phyloP scores from a whole-genome alignment of 1,140 invertebrate genomes.

The Luehdorfia chinensis region DNA sequence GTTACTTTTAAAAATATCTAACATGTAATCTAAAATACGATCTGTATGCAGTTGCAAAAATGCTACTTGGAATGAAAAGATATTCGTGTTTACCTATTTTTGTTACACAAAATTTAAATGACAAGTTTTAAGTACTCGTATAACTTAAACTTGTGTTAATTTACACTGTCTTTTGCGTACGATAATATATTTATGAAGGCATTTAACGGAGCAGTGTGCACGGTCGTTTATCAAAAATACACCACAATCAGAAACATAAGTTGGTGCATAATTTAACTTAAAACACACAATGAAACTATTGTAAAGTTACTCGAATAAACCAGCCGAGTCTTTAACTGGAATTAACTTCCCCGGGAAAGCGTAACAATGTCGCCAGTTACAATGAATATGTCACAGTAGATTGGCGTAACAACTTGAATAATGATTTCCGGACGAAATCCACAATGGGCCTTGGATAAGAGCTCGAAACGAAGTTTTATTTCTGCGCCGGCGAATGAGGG shows the following conservation, averaged over 20 bases:
- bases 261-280: not conserved
- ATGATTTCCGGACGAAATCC: slow-evolving; percentile 45
- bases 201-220: not conserved
- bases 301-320: slow-evolving; percentile 17
- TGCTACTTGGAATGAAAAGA: too few relatives aligned
- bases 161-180: not conserved
- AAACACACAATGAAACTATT: slow-evolving; percentile 16
- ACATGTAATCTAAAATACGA: too few relatives aligned
- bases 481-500: slow-evolving; percentile 1
- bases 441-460: slow-evolving; percentile 26
- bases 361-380: slow-evolving; percentile 36
- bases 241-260: not conserved
- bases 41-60: too few relatives aligned
- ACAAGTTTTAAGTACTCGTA: too few relatives aligned
- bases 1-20: too few relatives aligned
- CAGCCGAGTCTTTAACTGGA: slow-evolving; percentile 24
- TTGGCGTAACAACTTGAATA: slow-evolving; percentile 56
- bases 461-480: slow-evolving; percentile 15
- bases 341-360: slow-evolving; percentile 24
- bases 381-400: slow-evolving; percentile 51
- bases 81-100: too few relatives aligned
- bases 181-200: slow-evolving; percentile 2
- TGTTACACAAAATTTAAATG: not conserved
- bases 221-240: not conserved
- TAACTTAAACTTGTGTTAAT: too few relatives aligned